These are phyloP conservation scores for Aproaerema taeniolella DNA, from an alignment of 2,888 invertebrate species.

Conservation along the genomic window DNA sequence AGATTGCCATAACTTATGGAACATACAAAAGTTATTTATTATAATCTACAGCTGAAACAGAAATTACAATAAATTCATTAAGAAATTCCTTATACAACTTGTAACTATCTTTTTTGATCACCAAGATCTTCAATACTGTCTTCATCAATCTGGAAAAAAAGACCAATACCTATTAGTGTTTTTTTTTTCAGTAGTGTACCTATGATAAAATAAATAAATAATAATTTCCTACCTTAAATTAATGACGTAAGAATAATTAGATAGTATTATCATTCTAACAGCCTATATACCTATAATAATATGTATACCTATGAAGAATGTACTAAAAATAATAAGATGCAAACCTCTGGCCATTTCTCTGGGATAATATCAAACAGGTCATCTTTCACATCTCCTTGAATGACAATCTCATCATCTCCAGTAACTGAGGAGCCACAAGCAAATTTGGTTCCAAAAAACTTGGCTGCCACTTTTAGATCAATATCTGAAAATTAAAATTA, in stretches of 20 bases:
- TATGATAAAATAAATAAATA: neutral
- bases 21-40: no score
- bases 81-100: no score
- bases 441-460: constrained; percentile 98
- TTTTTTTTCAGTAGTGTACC: neutral
- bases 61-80: constrained; percentile 15
- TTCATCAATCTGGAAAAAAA: constrained; percentile 88
- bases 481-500: constrained; percentile 82
- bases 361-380: constrained; percentile 98
- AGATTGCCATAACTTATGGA: no score
- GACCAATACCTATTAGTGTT: no score
- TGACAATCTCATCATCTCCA: constrained; percentile 99
- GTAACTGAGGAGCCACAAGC: constrained; percentile 99
- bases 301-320: no score
- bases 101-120: constrained; percentile 90
- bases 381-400: constrained; percentile 99
- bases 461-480: constrained; percentile 97
- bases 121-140: constrained; percentile 95
- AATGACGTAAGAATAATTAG: no score
- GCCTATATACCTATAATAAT: no score
- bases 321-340: no score
- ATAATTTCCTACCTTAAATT: no score
- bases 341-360: constrained; percentile 98
- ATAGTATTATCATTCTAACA: no score
- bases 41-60: constrained; percentile 15